phyloP scores from a whole-genome alignment of 2,888 invertebrate genomes.

The Acholoe squamosa region DNA sequence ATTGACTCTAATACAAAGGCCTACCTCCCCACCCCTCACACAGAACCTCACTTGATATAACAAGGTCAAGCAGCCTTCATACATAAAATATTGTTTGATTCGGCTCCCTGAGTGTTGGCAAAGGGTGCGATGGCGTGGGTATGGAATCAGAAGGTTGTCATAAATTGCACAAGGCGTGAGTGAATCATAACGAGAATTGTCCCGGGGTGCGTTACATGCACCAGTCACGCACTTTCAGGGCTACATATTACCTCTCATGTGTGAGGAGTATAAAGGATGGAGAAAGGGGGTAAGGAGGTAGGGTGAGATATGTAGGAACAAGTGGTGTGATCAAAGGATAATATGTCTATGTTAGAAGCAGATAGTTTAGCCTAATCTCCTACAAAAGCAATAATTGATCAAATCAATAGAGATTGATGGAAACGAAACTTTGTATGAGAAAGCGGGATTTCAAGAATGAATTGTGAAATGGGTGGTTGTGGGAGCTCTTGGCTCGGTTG shows the following conservation, averaged over 20 bases:
- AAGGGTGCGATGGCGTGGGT: conserved; percentile 17
- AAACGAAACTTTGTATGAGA: too few relatives aligned
- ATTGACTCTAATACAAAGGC: conserved; percentile 7
- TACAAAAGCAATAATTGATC: too few relatives aligned
- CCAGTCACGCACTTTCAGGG: not conserved
- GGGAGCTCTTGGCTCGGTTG: too few relatives aligned
- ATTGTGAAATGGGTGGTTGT: too few relatives aligned
- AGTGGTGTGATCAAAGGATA: not conserved
- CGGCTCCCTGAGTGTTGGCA: not conserved
- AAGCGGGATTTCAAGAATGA: too few relatives aligned
- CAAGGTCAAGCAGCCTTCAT: conserved; percentile 25
- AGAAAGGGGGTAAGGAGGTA: not conserved
- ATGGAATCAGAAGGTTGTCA: conserved; percentile 28
- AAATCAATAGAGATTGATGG: too few relatives aligned
- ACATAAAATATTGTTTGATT: conserved; percentile 46
- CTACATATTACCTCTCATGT: not conserved
- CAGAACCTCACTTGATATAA: not conserved
- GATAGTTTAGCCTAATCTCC: too few relatives aligned
- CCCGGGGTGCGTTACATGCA: not conserved
- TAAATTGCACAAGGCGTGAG: conserved; percentile 51
- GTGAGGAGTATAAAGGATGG: not conserved
- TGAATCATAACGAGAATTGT: conserved; percentile 48
- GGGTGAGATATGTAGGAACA: not conserved
- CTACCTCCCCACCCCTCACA: not conserved
- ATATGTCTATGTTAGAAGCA: too few relatives aligned